Base-by-base conservation (phyloP, 2,888 invertebrate species). In the Dynastes maya region DNA sequence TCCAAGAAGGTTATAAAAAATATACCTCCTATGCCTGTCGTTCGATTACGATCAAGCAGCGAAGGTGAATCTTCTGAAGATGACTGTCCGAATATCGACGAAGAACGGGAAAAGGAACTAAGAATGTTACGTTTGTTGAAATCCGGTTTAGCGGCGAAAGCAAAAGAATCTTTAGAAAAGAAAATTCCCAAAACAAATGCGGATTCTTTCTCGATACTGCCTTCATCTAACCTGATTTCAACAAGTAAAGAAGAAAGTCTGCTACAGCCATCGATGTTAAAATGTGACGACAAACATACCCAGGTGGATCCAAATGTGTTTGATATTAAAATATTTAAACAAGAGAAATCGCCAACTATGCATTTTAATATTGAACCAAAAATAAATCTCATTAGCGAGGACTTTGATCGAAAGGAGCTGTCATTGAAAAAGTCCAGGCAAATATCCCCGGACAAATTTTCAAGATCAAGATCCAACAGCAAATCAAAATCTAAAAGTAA, bases 141-240 rank as follows among this genome's bases (percentile, higher is more conserved):
- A 83, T 91, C 92, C 82, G 92, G 92, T 81, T 87, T 92, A 86
- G 91, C 94, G 77, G 91, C 94, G 80, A 94, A 95, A 88, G 95
- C 95, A 1, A 94, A 94, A 84, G 94, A 94, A 85, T 89, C 90
- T 1, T 87, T 93, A 77, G 92, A 93, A 80, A 92, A 92, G 85
- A 92, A 91, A 82, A 88, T 89, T 78, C 89, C 89, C 11, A 85
- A 83, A 78, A 49, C 37, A 22, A 37, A 40, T 37, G 16, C 32
- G 51, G 71, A 55, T 11, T 9, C 71, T 49, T 58, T 72, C 16
- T 22, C 63, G 27, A 27, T 49, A 27, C 8, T 45, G 16, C 27
- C 61, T 27, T 13, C 29, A 27, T 29, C 67, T 2, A 67, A 55
- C 11, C 27, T 75, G 29, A 51, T 8, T 2, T 13, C 71, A n/a